Base-by-base conservation (phyloP, 2,113 vertebrate genomes). In the Centropristis striata region DNA sequence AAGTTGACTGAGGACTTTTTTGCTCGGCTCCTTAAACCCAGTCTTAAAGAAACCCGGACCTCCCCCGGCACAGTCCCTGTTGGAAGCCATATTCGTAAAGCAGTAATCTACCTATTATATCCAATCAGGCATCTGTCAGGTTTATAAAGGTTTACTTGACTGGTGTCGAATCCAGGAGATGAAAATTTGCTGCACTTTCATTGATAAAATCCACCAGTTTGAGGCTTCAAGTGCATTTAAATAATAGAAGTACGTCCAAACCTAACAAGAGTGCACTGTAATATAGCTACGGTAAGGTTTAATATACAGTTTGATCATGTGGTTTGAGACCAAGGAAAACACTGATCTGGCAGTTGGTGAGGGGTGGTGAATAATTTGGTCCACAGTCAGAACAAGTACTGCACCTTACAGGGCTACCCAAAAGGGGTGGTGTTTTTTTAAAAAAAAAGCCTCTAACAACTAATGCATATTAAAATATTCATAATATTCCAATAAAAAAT, bases 1-100 rank as follows among this genome's bases (percentile, higher is more conserved):
- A 93, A 85, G 85, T 92, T 92, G 85, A 91, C 83, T 54, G 84
- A 71, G 86, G 71, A 85, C 76, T 80, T 91, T 87, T 90, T 84
- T 73, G 72, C 79, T 83, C 88, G 55, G 42, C 59, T 73, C 82
- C 68, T 85, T 81, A 86, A 73, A 79, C 47, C 3, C 37, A 57
- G 51, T 78, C 74, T 78, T 25, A 72, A 58, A 55, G 65, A 47
- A 85, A 81, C 70, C 41, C 42, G 65, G 50, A 71, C 42, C 58
- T 75, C 41, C 59, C 59, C 73, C 59, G 41, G 55, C 21, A 37
- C 64, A 80, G 79, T 60, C 8, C 49, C 75, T 60, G 53, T 44
- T 71, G 32, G 41, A 71, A 69, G 59, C 44, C 46, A 37, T 42
- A 36, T 60, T 78, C 25, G n/a, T n/a, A 49, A 42, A 71, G 55